Evolutionary conservation across 1,140 invertebrate genomes (phyloP).

Genomic region (Episyrphus balteatus): DNA sequence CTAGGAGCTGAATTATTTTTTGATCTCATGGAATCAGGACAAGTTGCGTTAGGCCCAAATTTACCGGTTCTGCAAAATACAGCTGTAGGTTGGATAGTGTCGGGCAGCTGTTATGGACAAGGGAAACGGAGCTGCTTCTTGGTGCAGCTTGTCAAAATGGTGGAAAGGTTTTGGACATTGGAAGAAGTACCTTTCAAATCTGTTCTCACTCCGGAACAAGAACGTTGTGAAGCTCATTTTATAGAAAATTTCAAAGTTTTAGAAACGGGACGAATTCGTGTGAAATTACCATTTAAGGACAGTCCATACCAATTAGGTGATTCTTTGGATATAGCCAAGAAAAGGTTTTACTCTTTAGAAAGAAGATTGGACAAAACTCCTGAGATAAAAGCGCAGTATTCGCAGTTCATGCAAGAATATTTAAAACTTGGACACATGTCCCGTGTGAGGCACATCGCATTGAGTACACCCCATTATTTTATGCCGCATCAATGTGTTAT

Average conservation of each 20-base stretch:
- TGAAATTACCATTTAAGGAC: slow-evolving; percentile 19
- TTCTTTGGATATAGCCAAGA: slow-evolving; percentile 11
- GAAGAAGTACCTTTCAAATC: too few species aligned
- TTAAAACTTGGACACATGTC: slow-evolving; percentile 15
- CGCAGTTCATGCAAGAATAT: slow-evolving; percentile 25
- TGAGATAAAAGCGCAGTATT: slow-evolving; percentile 11
- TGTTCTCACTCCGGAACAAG: neutral
- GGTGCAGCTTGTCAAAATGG: neutral
- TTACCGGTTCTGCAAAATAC: slow-evolving; percentile 24
- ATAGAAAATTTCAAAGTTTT: neutral
- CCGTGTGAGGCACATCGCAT: neutral
- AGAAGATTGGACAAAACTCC: slow-evolving; percentile 5
- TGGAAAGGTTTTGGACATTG: slow-evolving; percentile 10
- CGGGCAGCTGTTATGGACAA: slow-evolving; percentile 5
- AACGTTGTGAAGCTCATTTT: slow-evolving; percentile 4
- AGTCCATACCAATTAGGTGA: slow-evolving; percentile 9
- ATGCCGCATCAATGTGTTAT: slow-evolving; percentile 24
- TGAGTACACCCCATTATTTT: slow-evolving; percentile 9
- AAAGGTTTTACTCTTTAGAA: slow-evolving; percentile 11
- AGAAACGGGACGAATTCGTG: slow-evolving; percentile 17
- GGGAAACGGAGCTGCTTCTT: neutral
- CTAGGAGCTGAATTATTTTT: slow-evolving; percentile 15
- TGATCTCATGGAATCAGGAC: slow-evolving; percentile 11
- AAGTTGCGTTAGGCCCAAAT: slow-evolving; percentile 15
- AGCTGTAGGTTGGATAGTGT: slow-evolving; percentile 22